Base-by-base conservation (phyloP, 2,888 invertebrate species). In the Mallateleia sp. region DNA sequence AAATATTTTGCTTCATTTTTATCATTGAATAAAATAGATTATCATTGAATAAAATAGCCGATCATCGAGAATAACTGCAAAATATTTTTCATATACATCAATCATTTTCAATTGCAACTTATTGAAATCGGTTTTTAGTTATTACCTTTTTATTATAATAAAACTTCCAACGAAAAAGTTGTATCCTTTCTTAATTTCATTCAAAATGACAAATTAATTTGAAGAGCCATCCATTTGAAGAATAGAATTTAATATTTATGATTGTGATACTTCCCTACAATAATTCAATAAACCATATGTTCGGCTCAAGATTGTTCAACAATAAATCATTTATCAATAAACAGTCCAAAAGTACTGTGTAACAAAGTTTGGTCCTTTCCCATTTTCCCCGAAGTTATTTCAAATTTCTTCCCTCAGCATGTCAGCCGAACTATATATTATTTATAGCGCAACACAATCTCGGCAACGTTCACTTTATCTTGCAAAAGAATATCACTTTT, bases 241-340 rank as follows among this genome's bases (percentile, higher is more conserved):
- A 67, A n/a, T 67, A 32, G 67, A 32, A 60, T 28, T 5, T 60
- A 20, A 60, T 60, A 60, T 60, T 60, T 60, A 60, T 20, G 34
- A 14, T 8, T 28, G 8, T 28, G 28, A 28, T 28, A 28, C 28
- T 28, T 28, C 28, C 20, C 28, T 64, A 22, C 25, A 15, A 32
- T 62, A 64, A 54, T 64, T 38, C 62, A 62, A 62, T 34, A 62
- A 60, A 62, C 47, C 74, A 62, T 62, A 62, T 52, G 62, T 52
- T 47, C 18, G 22, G 50, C 71, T 74, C 24, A 52, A 71, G n/a
- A 56, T 42, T 56, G 38, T 66, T 50, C 67, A 50, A 58, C 71
- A 34, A 72, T 72, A 80, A 80, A 80, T 81, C 74, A 71, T 67
- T 79, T 54, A 58, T 81, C 80, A 81, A 74, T 74, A 81, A 72